phyloP scores from a whole-genome alignment of 2,888 invertebrate species.

The Prenolepis imparis region DNA sequence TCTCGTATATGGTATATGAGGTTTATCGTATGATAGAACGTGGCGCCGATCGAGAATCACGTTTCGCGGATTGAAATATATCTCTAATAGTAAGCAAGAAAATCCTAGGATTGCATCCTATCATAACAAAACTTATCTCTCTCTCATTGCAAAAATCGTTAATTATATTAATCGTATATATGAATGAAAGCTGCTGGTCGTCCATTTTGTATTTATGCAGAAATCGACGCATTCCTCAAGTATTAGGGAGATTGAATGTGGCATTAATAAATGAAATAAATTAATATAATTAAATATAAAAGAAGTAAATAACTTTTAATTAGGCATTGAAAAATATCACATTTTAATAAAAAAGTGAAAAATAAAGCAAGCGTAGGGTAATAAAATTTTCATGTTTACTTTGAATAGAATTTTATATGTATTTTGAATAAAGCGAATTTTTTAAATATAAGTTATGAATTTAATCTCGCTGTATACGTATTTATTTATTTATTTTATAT shows the following conservation, averaged over 20 bases:
- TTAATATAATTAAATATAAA: not conserved
- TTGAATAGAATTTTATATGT: not conserved
- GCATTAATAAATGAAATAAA: not conserved
- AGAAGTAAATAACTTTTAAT: not conserved
- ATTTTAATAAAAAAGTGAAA: not conserved
- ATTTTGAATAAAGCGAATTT: not conserved
- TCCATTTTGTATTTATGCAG: not conserved
- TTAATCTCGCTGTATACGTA: too few relatives aligned
- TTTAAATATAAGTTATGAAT: too few relatives aligned
- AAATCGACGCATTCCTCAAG: not conserved
- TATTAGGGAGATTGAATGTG: not conserved
- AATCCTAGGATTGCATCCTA: not conserved
- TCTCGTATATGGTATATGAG: not conserved
- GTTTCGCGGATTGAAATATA: slow-evolving; percentile 16
- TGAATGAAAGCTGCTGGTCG: too few relatives aligned
- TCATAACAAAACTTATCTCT: not conserved
- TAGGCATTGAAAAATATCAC: not conserved
- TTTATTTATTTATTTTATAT: too few relatives aligned
- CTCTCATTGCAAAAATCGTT: not conserved
- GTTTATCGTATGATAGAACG: too few relatives aligned
- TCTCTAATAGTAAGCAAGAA: not conserved
- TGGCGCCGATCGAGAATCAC: slow-evolving; percentile 30
- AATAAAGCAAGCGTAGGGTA: not conserved
- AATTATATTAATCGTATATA: not conserved
- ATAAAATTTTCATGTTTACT: not conserved